phyloP scores from a whole-genome alignment of 1,140 invertebrate genomes.

The Pissodes strobi region DNA sequence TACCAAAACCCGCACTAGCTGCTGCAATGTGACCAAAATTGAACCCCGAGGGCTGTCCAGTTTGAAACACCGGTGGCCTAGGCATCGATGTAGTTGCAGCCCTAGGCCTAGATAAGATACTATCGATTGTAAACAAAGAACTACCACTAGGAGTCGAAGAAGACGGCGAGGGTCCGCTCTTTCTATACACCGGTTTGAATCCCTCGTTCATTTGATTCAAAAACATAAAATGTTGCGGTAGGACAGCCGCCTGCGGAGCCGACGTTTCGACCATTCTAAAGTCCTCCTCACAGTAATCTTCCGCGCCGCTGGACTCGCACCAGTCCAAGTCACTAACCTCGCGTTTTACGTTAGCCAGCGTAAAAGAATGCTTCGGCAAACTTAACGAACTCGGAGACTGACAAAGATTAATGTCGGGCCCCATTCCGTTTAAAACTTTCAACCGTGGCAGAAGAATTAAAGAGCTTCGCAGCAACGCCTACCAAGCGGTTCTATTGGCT shows the following conservation, averaged over 20 bases:
- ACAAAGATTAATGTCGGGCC: conserved; percentile 23
- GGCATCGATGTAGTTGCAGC: conserved; percentile 53
- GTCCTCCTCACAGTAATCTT: conserved; percentile 49
- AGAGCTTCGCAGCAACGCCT: conserved; percentile 15
- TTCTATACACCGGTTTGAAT: conserved; percentile 50
- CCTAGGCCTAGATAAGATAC: conserved; percentile 68
- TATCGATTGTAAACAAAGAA: conserved; percentile 80
- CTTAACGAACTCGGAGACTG: conserved; percentile 16
- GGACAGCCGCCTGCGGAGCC: conserved; percentile 25
- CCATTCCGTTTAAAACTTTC: conserved; percentile 17
- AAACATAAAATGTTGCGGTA: conserved; percentile 46
- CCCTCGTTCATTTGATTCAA: conserved; percentile 49
- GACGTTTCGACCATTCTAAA: conserved; percentile 53
- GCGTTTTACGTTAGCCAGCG: conserved; percentile 51
- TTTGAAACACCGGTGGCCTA: conserved; percentile 51
- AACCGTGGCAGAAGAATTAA: conserved; percentile 11
- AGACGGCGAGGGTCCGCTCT: conserved; percentile 22
- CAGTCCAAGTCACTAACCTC: conserved; percentile 52
- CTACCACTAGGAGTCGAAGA: conserved; percentile 60
- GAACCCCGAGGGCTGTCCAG: conserved; percentile 58
- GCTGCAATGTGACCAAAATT: conserved; percentile 62
- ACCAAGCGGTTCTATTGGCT: conserved; percentile 14
- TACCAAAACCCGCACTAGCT: conserved; percentile 63
- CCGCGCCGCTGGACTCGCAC: conserved; percentile 46
- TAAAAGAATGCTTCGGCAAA: conserved; percentile 13